Percentiles rank a stretch among this genome's conserved stretches.
Evolutionary conservation across 2,113 vertebrate genomes (phyloP).

Genomic region (Marmota monax): DNA sequence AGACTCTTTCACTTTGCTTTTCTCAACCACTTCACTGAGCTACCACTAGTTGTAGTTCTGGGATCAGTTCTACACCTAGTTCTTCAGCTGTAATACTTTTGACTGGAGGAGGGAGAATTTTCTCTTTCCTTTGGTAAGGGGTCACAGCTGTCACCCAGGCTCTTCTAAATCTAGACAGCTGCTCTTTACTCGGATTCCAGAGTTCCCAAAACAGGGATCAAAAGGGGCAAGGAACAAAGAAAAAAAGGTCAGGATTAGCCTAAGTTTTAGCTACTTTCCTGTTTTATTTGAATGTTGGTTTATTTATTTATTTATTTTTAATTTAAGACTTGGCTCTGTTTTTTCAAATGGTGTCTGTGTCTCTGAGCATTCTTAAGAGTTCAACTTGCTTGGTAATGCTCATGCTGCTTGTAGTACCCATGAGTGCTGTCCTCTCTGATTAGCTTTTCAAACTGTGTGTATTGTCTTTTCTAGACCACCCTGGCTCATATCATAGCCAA

Average conservation of each 20-base stretch:
- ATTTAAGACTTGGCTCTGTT: neutral
- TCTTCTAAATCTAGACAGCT: slow-evolving; percentile 69
- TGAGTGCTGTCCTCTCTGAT: neutral
- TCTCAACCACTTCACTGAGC: neutral
- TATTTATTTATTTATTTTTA: neutral
- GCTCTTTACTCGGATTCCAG: slow-evolving; percentile 33
- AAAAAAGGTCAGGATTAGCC: neutral
- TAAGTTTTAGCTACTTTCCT: neutral
- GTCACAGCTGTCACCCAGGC: slow-evolving; percentile 79
- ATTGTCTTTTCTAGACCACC: slow-evolving; percentile 91
- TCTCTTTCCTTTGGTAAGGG: slow-evolving; percentile 61
- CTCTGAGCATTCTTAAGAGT: neutral
- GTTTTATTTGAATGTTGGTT: neutral
- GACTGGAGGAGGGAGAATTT: slow-evolving; percentile 54
- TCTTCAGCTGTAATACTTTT: neutral
- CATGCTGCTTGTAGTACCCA: neutral
- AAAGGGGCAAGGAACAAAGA: neutral
- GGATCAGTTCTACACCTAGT: neutral
- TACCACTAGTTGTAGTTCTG: neutral
- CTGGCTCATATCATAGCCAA: slow-evolving; percentile 97
- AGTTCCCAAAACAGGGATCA: slow-evolving; percentile 17
- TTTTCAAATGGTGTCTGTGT: neutral
- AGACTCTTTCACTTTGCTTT: neutral
- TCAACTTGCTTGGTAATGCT: neutral
- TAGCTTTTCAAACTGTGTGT: neutral